These are phyloP conservation scores for Epinephelus moara DNA, from an alignment of 2,113 vertebrate genomes.

Conservation along the genomic window DNA sequence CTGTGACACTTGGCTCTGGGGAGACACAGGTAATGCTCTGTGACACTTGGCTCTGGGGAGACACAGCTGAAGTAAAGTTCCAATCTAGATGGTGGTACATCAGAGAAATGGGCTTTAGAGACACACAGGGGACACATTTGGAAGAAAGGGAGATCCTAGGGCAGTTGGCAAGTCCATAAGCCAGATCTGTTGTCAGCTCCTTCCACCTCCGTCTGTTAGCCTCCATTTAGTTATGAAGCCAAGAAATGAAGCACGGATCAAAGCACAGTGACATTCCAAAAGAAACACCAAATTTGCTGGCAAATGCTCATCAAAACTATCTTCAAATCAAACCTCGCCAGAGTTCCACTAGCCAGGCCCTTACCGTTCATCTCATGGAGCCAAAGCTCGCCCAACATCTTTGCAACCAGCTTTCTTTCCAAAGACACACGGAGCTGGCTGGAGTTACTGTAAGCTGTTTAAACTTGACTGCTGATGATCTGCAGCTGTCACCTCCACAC, in stretches of 20 bases:
- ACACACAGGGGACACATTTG: neutral
- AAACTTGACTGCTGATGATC: conserved; percentile 25
- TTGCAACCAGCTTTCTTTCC: conserved; percentile 31
- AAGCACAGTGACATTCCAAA: conserved; percentile 47
- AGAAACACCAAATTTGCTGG: conserved; percentile 47
- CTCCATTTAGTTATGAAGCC: conserved; percentile 48
- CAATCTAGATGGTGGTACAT: neutral
- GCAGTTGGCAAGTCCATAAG: conserved; percentile 30
- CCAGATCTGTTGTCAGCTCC: neutral
- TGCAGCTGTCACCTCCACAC: conserved; percentile 27
- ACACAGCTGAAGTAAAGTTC: neutral
- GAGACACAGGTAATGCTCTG: neutral
- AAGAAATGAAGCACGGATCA: conserved; percentile 38
- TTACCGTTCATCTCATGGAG: conserved; percentile 18
- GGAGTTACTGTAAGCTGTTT: conserved; percentile 5
- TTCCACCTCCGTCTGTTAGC: conserved; percentile 26
- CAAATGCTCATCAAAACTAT: conserved; percentile 27
- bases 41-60: neutral
- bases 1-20: neutral
- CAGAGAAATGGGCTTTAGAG: neutral
- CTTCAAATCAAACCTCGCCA: conserved; percentile 13
- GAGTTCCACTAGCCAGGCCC: conserved; percentile 24
- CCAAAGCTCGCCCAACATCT: conserved; percentile 43
- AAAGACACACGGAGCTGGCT: conserved; percentile 32
- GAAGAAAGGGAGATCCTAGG: conserved; percentile 4